Evolutionary conservation across 2,888 invertebrate genomes (phyloP).

Genomic region (Ditylenchus weischeri): DNA sequence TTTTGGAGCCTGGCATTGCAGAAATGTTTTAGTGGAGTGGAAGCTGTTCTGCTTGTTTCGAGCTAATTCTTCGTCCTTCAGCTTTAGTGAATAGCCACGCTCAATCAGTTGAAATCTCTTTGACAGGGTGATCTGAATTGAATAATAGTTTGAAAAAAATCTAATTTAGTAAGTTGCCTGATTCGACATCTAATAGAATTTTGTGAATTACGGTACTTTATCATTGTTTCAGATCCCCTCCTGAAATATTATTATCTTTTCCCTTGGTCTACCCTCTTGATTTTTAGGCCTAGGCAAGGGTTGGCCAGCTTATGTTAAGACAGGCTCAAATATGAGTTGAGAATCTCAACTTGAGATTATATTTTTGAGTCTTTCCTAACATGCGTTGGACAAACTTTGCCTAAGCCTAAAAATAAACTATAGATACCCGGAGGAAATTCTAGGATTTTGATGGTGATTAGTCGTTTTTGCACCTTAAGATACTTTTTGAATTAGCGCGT

Average conservation of each 20-base stretch:
- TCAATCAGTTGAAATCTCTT: slow-evolving; percentile 22
- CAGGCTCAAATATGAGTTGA: no score
- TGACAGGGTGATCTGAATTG: slow-evolving; percentile 20
- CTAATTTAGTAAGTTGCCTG: background rate
- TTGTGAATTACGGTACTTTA: no score
- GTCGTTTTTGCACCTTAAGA: no score
- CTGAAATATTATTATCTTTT: no score
- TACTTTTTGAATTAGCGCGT: no score
- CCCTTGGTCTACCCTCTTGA: background rate
- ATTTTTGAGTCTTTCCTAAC: no score
- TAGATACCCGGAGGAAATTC: no score
- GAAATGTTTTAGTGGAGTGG: slow-evolving; percentile 6
- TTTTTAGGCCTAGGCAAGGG: background rate
- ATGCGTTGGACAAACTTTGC: no score
- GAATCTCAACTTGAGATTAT: no score
- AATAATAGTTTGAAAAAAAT: background rate
- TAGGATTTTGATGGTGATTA: no score
- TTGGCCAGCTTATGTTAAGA: background rate
- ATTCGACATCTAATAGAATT: background rate
- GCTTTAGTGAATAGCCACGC: slow-evolving; percentile 19
- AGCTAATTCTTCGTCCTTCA: slow-evolving; percentile 7
- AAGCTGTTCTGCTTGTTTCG: background rate
- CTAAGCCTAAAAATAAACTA: no score
- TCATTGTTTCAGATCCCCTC: no score
- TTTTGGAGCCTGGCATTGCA: background rate